Evolutionary conservation across 37 sponge, comb jelly and placozoan species (phyloP).

Genomic region (Chondrilla cf. caribensis): DNA sequence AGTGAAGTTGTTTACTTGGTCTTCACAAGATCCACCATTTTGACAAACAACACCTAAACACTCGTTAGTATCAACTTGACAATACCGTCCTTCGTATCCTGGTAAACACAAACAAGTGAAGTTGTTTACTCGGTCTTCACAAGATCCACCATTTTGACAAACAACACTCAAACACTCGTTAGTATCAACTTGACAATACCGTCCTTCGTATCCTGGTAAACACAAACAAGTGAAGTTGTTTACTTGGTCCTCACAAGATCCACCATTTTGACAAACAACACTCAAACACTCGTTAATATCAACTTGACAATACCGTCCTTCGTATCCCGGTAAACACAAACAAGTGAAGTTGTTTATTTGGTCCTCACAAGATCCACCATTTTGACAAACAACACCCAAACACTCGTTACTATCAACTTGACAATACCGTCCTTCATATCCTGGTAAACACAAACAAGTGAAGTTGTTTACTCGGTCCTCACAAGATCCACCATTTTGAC

Average conservation of each 20-base stretch:
- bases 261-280: conserved; percentile 29
- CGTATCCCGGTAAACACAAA: conserved; percentile 30
- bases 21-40: conserved; percentile 42
- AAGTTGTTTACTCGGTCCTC: conserved; percentile 13
- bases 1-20: neutral
- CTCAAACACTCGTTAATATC: conserved; percentile 21
- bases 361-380: conserved; percentile 37
- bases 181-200: neutral
- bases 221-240: conserved; percentile 2
- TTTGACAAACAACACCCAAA: conserved; percentile 32
- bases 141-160: conserved; percentile 60
- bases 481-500: conserved; percentile 3
- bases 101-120: conserved; percentile 50
- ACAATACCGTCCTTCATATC: conserved; percentile 53
- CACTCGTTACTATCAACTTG: conserved; percentile 26
- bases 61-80: conserved; percentile 40
- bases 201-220: conserved; percentile 16
- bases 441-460: conserved; percentile 44
- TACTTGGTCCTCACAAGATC: conserved; percentile 10
- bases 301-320: conserved; percentile 35
- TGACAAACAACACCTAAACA: conserved; percentile 47
- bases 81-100: conserved; percentile 48
- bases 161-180: conserved; percentile 8
- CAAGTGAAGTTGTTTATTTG: conserved; percentile 29
- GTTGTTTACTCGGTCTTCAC: conserved; percentile 19